A percentile compares a stretch with the other conserved stretches of the same genome.
These are phyloP conservation scores for Aphis gossypii DNA, from an alignment of 1,140 invertebrate genomes.

Conservation along the genomic window DNA sequence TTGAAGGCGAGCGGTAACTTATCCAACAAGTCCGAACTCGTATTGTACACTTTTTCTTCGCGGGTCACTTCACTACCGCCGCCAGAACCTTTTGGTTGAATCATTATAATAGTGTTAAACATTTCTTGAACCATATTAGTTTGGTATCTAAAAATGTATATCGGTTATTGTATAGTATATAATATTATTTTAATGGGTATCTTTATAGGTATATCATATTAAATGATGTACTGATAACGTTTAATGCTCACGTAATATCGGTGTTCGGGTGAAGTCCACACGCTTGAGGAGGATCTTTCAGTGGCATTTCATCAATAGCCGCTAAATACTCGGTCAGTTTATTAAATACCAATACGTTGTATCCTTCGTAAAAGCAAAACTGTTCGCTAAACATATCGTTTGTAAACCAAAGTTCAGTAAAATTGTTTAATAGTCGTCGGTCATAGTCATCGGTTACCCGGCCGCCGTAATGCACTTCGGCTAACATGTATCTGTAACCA, in stretches of 20 bases:
- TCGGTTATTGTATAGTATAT: background rate
- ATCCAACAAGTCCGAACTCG: conserved; percentile 91
- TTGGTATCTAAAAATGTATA: conserved; percentile 71
- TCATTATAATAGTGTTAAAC: conserved; percentile 90
- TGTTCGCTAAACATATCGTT: conserved; percentile 80
- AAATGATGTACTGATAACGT: background rate
- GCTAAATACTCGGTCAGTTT: conserved; percentile 69
- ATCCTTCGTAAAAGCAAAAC: conserved; percentile 89
- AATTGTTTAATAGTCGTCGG: conserved; percentile 87
- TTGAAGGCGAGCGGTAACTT: conserved; percentile 92
- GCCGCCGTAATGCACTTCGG: conserved; percentile 96
- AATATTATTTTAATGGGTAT: background rate
- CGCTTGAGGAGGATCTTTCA: conserved; percentile 92
- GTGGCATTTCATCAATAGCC: conserved; percentile 73
- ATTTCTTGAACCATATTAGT: conserved; percentile 94
- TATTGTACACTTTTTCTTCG: conserved; percentile 86
- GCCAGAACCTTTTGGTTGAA: conserved; percentile 94
- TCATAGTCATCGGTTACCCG: conserved; percentile 96
- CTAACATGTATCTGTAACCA: conserved; percentile 88
- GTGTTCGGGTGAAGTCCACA: conserved; percentile 95
- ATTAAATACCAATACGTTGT: conserved; percentile 81
- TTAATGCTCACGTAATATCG: conserved; percentile 83
- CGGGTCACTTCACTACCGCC: conserved; percentile 84
- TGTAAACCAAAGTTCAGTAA: conserved; percentile 86
- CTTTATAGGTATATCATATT: background rate